These are phyloP conservation scores for Arnoldichthys spilopterus DNA, from an alignment of 2,797 vertebrate genomes.

Conservation along the genomic window DNA sequence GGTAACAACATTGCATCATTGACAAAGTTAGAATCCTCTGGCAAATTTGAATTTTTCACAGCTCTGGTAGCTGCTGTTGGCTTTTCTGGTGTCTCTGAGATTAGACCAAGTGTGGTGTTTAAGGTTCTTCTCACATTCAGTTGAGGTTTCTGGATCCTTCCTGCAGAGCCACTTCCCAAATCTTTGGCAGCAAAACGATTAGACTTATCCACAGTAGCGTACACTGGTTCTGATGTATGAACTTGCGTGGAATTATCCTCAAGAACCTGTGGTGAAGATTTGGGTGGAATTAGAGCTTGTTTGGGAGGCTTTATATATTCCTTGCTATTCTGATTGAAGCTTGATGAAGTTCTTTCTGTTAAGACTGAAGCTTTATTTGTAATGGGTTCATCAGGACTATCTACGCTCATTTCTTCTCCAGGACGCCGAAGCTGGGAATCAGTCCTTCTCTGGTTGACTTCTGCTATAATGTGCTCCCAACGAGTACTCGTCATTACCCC, in stretches of 20 bases:
- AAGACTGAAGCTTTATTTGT: conserved; percentile 29
- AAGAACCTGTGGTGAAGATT: background rate
- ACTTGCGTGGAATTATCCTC: conserved; percentile 52
- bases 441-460: conserved; percentile 74
- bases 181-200: conserved; percentile 39
- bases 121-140: background rate
- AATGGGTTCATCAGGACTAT: conserved; percentile 62
- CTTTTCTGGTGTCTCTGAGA: conserved; percentile 25
- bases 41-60: conserved; percentile 25
- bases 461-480: conserved; percentile 81
- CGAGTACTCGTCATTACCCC: conserved; percentile 73
- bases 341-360: conserved; percentile 51
- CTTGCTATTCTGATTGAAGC: conserved; percentile 37
- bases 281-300: conserved; percentile 65
- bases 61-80: conserved; percentile 53
- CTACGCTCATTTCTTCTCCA: conserved; percentile 77
- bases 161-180: conserved; percentile 26
- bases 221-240: conserved; percentile 34
- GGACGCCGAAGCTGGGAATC: conserved; percentile 45
- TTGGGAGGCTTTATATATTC: conserved; percentile 52
- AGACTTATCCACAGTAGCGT: conserved; percentile 43
- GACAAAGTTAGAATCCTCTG: conserved; percentile 24
- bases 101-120: conserved; percentile 20
- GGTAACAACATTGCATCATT: conserved; percentile 62
- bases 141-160: conserved; percentile 9